Percentiles rank a stretch among this genome's conserved stretches.
Evolutionary conservation across 1,140 invertebrate genomes (phyloP).

Genomic region (Cydia pomonella): DNA sequence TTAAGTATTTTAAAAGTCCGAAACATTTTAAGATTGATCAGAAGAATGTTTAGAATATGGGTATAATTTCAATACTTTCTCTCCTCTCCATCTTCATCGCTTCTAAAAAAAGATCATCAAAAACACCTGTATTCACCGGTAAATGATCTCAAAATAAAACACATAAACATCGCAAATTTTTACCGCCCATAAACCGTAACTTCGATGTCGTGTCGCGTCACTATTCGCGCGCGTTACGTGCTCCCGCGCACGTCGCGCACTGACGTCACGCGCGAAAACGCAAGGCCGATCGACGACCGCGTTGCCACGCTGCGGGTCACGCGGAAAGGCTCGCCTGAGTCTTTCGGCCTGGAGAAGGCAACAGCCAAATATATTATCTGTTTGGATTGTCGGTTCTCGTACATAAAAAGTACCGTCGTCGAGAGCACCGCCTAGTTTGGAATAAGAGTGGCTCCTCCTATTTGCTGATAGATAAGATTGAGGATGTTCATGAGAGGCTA

Average conservation of each 20-base stretch:
- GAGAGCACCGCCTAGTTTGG: no score
- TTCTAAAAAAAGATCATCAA: not conserved
- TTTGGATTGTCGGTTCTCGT: no score
- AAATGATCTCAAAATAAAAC: not conserved
- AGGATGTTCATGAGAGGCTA: no score
- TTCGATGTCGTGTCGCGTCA: slow-evolving; percentile 48
- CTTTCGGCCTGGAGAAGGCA: not conserved
- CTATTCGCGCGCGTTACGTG: slow-evolving; percentile 59
- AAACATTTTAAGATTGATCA: no score
- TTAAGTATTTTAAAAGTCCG: not conserved
- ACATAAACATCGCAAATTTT: not conserved
- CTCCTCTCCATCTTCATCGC: no score
- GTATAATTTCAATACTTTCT: no score
- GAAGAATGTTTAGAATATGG: no score
- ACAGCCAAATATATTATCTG: no score
- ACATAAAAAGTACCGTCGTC: no score
- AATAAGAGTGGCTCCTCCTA: no score
- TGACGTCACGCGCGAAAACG: slow-evolving; percentile 65
- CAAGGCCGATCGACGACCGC: slow-evolving; percentile 71
- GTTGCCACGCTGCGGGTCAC: slow-evolving; percentile 10
- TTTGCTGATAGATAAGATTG: no score
- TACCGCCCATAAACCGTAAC: slow-evolving; percentile 12
- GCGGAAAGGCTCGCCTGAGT: not conserved
- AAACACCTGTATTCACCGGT: not conserved
- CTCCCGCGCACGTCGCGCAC: slow-evolving; percentile 56